Evolutionary conservation across 2,797 vertebrate species (phyloP).

Genomic region (Poecilia velifera): DNA sequence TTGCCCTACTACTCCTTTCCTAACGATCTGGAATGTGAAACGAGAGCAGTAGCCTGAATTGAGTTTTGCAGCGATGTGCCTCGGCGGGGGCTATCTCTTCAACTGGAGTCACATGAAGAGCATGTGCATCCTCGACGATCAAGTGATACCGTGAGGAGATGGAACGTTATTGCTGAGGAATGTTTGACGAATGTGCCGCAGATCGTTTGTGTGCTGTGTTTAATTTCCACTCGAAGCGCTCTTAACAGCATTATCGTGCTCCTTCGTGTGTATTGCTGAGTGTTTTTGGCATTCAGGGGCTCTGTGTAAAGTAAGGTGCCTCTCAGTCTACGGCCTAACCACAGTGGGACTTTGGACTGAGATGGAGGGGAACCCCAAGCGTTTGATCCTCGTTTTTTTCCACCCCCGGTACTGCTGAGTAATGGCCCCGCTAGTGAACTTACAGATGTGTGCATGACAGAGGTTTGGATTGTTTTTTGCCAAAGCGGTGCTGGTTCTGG

Average conservation of each 20-base stretch:
- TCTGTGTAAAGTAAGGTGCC: slow-evolving; percentile 78
- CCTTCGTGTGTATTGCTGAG: slow-evolving; percentile 38
- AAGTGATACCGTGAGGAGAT: slow-evolving; percentile 72
- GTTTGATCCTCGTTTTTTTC: slow-evolving; percentile 69
- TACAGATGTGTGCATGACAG: slow-evolving; percentile 51
- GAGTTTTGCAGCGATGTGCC: slow-evolving; percentile 45
- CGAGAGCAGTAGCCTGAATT: slow-evolving; percentile 35
- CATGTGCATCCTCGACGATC: slow-evolving; percentile 76
- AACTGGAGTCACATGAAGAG: slow-evolving; percentile 83
- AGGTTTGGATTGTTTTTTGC: slow-evolving; percentile 59
- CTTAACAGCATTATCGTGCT: slow-evolving; percentile 25
- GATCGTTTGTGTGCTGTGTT: slow-evolving; percentile 49
- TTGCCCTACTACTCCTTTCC: slow-evolving; percentile 37
- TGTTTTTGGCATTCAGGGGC: slow-evolving; percentile 70
- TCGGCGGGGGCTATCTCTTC: slow-evolving; percentile 53
- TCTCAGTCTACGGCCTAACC: slow-evolving; percentile 78
- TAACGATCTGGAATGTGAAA: slow-evolving; percentile 72
- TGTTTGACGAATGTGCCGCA: slow-evolving; percentile 55
- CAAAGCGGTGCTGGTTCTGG: slow-evolving; percentile 37
- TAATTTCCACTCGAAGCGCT: slow-evolving; percentile 45
- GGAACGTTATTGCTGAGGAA: slow-evolving; percentile 54
- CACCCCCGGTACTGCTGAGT: slow-evolving; percentile 68
- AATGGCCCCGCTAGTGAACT: slow-evolving; percentile 65
- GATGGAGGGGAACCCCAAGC: slow-evolving; percentile 77
- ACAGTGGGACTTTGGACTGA: slow-evolving; percentile 69